These are phyloP conservation scores for Plectus sambesii DNA, from an alignment of 1,140 invertebrate genomes.

Conservation along the genomic window DNA sequence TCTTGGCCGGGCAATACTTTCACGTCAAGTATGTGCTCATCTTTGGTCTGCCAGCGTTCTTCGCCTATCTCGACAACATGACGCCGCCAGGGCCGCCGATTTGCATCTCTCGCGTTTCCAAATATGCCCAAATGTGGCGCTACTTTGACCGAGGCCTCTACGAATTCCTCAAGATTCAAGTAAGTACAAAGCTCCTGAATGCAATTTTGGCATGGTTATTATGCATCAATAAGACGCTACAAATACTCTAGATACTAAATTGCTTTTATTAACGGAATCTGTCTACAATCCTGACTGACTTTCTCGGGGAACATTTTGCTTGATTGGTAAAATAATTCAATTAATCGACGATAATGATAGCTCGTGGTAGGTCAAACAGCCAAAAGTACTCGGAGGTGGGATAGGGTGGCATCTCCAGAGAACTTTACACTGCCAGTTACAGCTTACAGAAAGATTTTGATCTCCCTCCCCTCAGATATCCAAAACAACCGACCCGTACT, in stretches of 20 bases:
- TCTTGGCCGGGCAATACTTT: conserved; percentile 76
- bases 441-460: conserved; percentile 5
- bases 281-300: too few relatives aligned
- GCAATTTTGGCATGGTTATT: conserved; percentile 4
- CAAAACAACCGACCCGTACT: not conserved
- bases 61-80: conserved; percentile 65
- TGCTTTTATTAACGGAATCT: not conserved
- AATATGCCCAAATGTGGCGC: conserved; percentile 88
- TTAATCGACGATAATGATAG: too few relatives aligned
- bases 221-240: not conserved
- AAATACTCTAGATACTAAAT: not conserved
- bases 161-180: conserved; percentile 68
- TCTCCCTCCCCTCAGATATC: conserved; percentile 1
- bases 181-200: conserved; percentile 18
- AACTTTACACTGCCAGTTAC: too few relatives aligned
- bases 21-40: conserved; percentile 75
- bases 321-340: too few relatives aligned
- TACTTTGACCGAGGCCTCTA: conserved; percentile 81
- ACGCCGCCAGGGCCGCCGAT: conserved; percentile 64
- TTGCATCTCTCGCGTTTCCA: conserved; percentile 74
- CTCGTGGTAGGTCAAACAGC: too few relatives aligned
- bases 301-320: too few relatives aligned
- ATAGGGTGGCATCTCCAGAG: too few relatives aligned
- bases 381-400: too few relatives aligned
- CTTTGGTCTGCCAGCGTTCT: conserved; percentile 64